Conservation (phyloP, 2,888 invertebrate genomes). For the Drosophila neoperkinsi region DNA sequence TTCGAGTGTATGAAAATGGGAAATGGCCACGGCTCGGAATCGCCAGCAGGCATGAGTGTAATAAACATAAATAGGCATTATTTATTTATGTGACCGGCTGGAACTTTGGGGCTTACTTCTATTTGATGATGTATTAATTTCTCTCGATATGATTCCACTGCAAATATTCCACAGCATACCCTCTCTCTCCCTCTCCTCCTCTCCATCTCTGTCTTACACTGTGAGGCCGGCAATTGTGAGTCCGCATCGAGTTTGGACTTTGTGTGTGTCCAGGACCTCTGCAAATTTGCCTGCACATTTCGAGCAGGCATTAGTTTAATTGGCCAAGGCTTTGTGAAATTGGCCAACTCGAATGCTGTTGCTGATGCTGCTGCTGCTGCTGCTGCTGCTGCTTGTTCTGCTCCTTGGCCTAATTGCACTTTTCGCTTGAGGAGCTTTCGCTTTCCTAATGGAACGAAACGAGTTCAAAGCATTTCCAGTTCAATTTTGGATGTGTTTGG, state of each 20-base stretch:
- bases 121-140: slow-evolving; percentile 74
- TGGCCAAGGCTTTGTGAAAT: slow-evolving; percentile 59
- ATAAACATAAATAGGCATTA: slow-evolving; percentile 81
- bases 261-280: slow-evolving; percentile 15
- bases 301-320: slow-evolving; percentile 63
- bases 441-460: slow-evolving; percentile 70
- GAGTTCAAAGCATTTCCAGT: slow-evolving; percentile 69
- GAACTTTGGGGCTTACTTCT: slow-evolving; percentile 61
- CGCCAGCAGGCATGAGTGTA: slow-evolving; percentile 58
- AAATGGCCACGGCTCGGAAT: slow-evolving; percentile 5
- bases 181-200: background rate
- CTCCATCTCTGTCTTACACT: too few relatives aligned
- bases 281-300: slow-evolving; percentile 62
- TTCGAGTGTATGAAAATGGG: slow-evolving; percentile 28
- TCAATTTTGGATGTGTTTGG: slow-evolving; percentile 14
- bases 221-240: background rate
- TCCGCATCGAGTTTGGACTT: background rate
- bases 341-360: slow-evolving; percentile 47
- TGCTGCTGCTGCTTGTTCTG: slow-evolving; percentile 11
- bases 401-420: slow-evolving; percentile 71
- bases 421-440: slow-evolving; percentile 66
- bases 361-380: background rate
- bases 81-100: slow-evolving; percentile 73
- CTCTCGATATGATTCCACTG: slow-evolving; percentile 55
- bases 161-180: slow-evolving; percentile 37